These are phyloP conservation scores for Oreocharis arfaki DNA, from an alignment of 2,113 vertebrate genomes.

Conservation along the genomic window DNA sequence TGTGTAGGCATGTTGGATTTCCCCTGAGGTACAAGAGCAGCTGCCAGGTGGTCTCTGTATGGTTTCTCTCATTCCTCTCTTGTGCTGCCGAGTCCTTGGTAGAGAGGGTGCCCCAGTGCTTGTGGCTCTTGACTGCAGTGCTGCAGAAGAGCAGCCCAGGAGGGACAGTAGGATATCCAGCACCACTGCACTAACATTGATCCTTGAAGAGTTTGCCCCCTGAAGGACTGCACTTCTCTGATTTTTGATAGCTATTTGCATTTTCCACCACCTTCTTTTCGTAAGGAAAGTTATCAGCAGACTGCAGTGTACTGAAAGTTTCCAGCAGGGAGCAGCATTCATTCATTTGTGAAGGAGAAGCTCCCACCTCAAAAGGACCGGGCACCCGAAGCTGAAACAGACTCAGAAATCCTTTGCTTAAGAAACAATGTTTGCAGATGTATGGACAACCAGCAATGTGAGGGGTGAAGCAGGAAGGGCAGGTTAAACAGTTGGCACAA, in stretches of 20 bases:
- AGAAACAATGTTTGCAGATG: background rate
- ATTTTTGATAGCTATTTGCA: background rate
- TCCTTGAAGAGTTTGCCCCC: background rate
- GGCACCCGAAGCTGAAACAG: background rate
- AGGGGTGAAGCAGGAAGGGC: background rate
- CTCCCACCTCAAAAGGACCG: background rate
- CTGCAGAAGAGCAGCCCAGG: background rate
- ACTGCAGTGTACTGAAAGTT: background rate
- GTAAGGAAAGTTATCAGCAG: background rate
- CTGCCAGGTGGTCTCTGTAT: background rate
- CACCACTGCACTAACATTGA: background rate
- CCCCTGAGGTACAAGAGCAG: background rate
- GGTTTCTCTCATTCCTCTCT: background rate
- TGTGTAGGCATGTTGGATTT: background rate
- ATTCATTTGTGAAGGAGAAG: background rate
- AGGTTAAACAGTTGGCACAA: background rate
- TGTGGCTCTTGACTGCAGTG: accelerated
- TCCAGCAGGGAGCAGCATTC: slow-evolving; percentile 67
- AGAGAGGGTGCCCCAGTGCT: background rate
- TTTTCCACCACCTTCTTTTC: background rate
- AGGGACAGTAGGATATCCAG: background rate
- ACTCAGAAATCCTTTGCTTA: background rate
- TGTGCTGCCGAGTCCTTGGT: background rate
- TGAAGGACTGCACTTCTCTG: background rate
- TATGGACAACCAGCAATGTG: background rate